Base-by-base conservation (phyloP, 2,113 vertebrate genomes). In the Leptobrachium ailaonicum region DNA sequence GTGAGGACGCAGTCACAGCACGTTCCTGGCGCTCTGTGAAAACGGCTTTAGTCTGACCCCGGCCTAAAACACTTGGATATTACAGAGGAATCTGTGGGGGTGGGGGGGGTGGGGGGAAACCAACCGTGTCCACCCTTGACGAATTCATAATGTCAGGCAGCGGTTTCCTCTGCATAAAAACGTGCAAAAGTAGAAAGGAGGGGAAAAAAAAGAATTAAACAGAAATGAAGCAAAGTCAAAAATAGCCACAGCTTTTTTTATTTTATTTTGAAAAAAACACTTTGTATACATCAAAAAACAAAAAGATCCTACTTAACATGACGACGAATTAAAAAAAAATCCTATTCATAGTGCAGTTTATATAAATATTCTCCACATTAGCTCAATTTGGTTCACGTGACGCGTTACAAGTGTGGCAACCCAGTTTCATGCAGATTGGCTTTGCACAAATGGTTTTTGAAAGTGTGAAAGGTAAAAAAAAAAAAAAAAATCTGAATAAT, bases 181-280 rank as follows among this genome's bases (percentile, higher is more conserved):
- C n/a, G n/a, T n/a, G n/a, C n/a, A n/a, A n/a, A n/a, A n/a, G n/a
- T n/a, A n/a, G n/a, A n/a, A n/a, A n/a, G n/a, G n/a, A n/a, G n/a
- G n/a, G n/a, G n/a, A n/a, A n/a, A n/a, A n/a, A n/a, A n/a, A n/a
- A n/a, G n/a, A n/a, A n/a, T n/a, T n/a, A n/a, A n/a, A n/a, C n/a
- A n/a, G n/a, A n/a, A n/a, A n/a, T n/a, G n/a, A n/a, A n/a, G n/a
- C 45, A 47, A 47, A 82, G 71, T 41, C 71, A 82, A 45, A 73
- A n/a, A 86, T 86, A 85, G 87, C 87, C 88, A 88, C 85, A 91
- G 92, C 86, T 88, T 93, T 94, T 94, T 93, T 92, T n/a, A 92
- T 72, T 50, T 32, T 45, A 89, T 87, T 89, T 91, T 86, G 90
- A 90, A 91, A 92, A 90, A 88, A 88, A 88, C 77, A 82, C 64